Conservation (phyloP, 2,888 invertebrate genomes). For the Listrodromus nycthemerus region DNA sequence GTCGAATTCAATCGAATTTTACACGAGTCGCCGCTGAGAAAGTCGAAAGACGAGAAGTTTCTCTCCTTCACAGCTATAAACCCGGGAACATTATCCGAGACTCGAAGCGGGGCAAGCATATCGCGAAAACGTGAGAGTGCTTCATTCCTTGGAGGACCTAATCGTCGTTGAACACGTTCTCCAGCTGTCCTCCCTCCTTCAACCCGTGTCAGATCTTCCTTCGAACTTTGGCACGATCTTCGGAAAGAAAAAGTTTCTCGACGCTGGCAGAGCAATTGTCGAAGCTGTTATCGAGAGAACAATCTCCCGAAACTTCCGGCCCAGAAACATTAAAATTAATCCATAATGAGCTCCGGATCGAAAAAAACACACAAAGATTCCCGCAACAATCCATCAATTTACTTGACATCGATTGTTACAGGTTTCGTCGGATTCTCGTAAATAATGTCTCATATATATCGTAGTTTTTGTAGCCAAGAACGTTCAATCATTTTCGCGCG, state of each 20-base stretch:
- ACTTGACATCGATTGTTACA: not conserved
- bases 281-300: constrained; percentile 1
- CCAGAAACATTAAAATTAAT: not conserved
- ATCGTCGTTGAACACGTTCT: constrained; percentile 16
- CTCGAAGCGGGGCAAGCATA: not conserved
- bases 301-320: not conserved
- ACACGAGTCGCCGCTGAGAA: constrained; percentile 43
- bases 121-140: constrained; percentile 9
- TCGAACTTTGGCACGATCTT: constrained; percentile 1
- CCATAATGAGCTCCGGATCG: not conserved
- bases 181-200: not conserved
- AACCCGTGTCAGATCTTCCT: not conserved
- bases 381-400: not conserved
- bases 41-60: constrained; percentile 26
- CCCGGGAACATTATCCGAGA: not conserved
- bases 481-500: not conserved
- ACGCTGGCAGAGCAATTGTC: not conserved
- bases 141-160: constrained; percentile 11
- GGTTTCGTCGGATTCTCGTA: not conserved
- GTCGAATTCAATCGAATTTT: constrained; percentile 62
- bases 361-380: not conserved
- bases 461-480: not conserved
- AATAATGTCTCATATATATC: not conserved
- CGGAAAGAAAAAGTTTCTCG: not conserved
- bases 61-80: constrained; percentile 10